Evolutionary conservation across 2,797 vertebrate species (phyloP), one percentile per base, ranked within the genome.

Genomic region (Sebastes oblongus): DNA sequence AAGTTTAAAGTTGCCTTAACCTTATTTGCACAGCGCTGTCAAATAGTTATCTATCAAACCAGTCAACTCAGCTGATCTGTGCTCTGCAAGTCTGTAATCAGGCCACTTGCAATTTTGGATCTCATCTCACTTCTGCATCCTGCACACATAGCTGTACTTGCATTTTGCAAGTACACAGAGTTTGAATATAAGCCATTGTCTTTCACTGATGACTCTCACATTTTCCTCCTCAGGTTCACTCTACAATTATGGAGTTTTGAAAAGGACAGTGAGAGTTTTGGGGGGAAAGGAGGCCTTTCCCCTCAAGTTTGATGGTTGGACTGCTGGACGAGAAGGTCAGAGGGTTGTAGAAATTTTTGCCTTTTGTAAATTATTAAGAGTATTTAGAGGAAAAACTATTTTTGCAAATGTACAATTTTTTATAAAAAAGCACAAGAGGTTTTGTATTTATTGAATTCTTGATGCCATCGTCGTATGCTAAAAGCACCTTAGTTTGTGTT

Each of bases 161-260:
- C 12, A 58, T 29, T 2, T 29, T 27, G 8, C 14, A 72, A 46
- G 22, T 22, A 10, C 12, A 8, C 18, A 62, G 25, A 22, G 2
- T 34, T 32, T 58, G 8, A 65, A 4, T 55, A 24, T 16, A 22
- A 2, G 1, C 2, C 3, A 6, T 50, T 59, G 39, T 24, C 7
- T 76, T 20, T 27, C 71, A 42, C 1, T 24, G 10, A 18, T 62
- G 3, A 25, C 13, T 36, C 9, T 61, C 4, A 3, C 3, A 1
- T 74, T 80, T 80, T 85, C 76, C 52, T 79, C 68, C 69, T 59
- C 84, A 99, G 98, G 97, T 94, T 80, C 93, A 92, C 88, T 82
- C 95, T 94, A 97, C 97, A 99, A 99, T 99, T 97, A 99, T 99
- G 98, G 98, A 96, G 97, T 95, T 97, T 91, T 99, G 91, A 97